A percentile compares a stretch with the other conserved stretches of the same genome.
Evolutionary conservation across 2,888 invertebrate genomes (phyloP).

Genomic region (Perithous albicinctus): DNA sequence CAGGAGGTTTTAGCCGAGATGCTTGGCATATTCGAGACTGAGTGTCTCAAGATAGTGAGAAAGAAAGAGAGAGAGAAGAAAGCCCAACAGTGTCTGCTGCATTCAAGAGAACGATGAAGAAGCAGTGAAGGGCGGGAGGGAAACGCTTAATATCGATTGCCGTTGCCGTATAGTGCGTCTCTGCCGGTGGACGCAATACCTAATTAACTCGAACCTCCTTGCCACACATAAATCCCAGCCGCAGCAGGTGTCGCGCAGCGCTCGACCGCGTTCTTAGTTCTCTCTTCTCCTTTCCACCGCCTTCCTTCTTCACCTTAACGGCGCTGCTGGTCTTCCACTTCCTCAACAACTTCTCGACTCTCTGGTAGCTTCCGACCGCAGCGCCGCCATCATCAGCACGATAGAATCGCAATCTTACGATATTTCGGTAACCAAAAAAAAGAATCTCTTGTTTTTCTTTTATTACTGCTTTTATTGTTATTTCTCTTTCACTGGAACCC

Average conservation of each 20-base stretch:
- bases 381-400: background rate
- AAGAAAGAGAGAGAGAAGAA: background rate
- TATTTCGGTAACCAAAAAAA: conserved; percentile 15
- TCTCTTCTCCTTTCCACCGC: background rate
- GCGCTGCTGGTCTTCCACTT: conserved; percentile 38
- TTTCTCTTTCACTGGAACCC: background rate
- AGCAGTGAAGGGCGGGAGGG: background rate
- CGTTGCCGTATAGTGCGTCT: conserved; percentile 23
- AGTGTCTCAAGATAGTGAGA: background rate
- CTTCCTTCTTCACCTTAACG: conserved; percentile 5
- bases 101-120: conserved; percentile 3
- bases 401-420: conserved; percentile 5
- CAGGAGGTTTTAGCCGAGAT: conserved; percentile 1
- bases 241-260: conserved; percentile 62
- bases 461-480: conserved; percentile 10
- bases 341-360: conserved; percentile 22
- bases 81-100: background rate
- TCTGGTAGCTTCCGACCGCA: conserved; percentile 15
- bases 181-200: conserved; percentile 47
- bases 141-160: conserved; percentile 51
- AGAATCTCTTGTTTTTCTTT: background rate
- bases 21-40: background rate
- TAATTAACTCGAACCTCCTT: conserved; percentile 55
- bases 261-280: conserved; percentile 52
- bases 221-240: conserved; percentile 60